Base-by-base conservation (phyloP, 2,888 invertebrate species). In the Torymus tubicola region DNA sequence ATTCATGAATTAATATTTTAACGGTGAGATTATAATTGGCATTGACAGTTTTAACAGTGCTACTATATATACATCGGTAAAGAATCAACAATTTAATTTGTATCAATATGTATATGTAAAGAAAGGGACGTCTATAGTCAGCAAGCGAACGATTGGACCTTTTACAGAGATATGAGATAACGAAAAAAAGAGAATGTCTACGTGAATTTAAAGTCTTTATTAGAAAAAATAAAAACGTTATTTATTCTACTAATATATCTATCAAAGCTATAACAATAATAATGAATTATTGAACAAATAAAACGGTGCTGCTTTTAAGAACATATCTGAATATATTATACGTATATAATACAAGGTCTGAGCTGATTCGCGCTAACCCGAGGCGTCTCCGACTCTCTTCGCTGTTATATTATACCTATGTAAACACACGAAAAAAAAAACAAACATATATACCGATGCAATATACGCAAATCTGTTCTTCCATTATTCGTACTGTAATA, bases 401-500 rank as follows among this genome's bases (percentile, higher is more conserved):
- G 86, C 86, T 86, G 78, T 85, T 84, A 55, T 50, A 57, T 42
- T 21, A 24, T 21, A 61, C 18, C 31, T 60, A 55, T 55, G 65
- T 52, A n/a, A 4, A 53, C 52, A 53, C 52, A 67, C 24, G 65
- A 61, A 21, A 4, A 42, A 24, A 4, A 70, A 61, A 21, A 4
- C 18, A 24, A 4, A 70, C 31, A 11, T 58, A 31, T 55, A 60
- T 73, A 81, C 16, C 75, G 67, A 82, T 74, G 87, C 87, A 89
- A 87, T 76, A 79, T 88, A 87, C 82, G 87, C 88, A 89, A 89
- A 89, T 89, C 89, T 86, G 89, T 89, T 90, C 89, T 90, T 90
- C 89, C 89, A 89, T 84, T 85, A 87, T 87, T 83, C 68, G 78
- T 72, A 68, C 75, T 72, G 55, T 71, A 55, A 55, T 73, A 68